Conservation (phyloP, 2,797 vertebrate genomes). For the Allobates femoralis region DNA sequence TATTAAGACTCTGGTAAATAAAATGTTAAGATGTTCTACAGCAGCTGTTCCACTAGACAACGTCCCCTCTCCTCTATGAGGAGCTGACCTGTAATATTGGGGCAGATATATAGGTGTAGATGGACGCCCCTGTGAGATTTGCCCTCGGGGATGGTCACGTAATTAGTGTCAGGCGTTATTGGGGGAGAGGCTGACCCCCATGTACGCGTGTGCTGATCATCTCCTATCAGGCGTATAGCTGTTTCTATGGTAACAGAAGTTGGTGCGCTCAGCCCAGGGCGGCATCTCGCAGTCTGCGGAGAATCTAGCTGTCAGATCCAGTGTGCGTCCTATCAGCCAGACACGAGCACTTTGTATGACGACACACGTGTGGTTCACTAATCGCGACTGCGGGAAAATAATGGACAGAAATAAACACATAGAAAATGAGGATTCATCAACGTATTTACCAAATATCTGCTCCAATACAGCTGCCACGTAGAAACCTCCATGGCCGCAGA, state of each 20-base stretch:
- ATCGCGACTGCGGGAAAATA: not conserved
- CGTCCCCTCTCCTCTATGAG: no score
- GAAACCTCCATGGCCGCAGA: no score
- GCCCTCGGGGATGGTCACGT: not conserved
- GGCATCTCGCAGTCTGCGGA: not conserved
- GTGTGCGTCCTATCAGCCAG: not conserved
- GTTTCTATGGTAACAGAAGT: conserved; percentile 45
- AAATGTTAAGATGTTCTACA: conserved; percentile 3
- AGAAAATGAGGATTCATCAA: no score
- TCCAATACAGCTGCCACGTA: no score
- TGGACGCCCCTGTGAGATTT: not conserved
- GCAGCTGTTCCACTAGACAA: not conserved
- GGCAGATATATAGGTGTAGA: no score
- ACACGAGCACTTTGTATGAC: not conserved
- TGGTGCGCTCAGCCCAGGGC: conserved; percentile 7
- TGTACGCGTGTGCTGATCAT: not conserved
- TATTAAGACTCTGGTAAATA: no score
- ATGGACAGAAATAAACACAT: no score
- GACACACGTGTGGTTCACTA: not conserved
- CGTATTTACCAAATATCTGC: no score
- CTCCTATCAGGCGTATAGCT: conserved; percentile 17
- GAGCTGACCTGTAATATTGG: not conserved
- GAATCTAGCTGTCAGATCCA: not conserved
- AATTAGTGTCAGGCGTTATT: not conserved
- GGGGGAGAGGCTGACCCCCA: not conserved